These are phyloP conservation scores for Sarcophaga subvicina DNA, from an alignment of 2,888 invertebrate species.

Conservation along the genomic window DNA sequence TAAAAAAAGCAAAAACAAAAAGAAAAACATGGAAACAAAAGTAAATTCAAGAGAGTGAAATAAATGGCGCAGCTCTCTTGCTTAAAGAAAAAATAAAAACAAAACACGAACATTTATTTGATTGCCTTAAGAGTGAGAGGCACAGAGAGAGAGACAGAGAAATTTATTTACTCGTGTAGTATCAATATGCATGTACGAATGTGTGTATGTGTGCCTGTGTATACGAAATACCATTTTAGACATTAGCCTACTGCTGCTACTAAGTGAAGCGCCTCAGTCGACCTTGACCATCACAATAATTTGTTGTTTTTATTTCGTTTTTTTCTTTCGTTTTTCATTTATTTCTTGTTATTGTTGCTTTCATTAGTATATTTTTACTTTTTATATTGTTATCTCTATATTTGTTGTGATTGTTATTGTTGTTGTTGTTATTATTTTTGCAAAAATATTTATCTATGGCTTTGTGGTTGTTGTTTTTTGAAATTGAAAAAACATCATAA, in stretches of 20 bases:
- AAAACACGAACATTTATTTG: not conserved
- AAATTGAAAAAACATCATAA: conserved; percentile 6
- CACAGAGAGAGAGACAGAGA: too few species aligned
- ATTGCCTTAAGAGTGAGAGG: too few species aligned
- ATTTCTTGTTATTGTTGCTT: conserved; percentile 50
- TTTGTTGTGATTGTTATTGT: conserved; percentile 38
- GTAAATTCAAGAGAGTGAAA: too few species aligned
- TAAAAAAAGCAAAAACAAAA: too few species aligned
- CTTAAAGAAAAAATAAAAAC: not conserved
- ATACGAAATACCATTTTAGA: not conserved
- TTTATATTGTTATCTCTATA: conserved; percentile 1
- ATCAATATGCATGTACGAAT: not conserved
- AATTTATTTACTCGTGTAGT: too few species aligned
- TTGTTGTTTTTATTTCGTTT: conserved; percentile 74
- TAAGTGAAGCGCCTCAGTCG: conserved; percentile 75
- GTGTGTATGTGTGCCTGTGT: not conserved
- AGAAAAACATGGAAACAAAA: too few species aligned
- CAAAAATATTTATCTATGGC: conserved; percentile 1
- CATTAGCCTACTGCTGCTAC: not conserved
- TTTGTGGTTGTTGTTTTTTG: conserved; percentile 41
- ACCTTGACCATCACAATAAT: conserved; percentile 80
- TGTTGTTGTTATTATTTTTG: conserved; percentile 17
- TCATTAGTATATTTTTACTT: conserved; percentile 56
- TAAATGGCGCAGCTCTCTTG: not conserved
- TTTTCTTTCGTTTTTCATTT: conserved; percentile 66